Evolutionary conservation across 2,888 invertebrate species (phyloP), one percentile per base, ranked within the genome.

Genomic region (Oscheius sp.): DNA sequence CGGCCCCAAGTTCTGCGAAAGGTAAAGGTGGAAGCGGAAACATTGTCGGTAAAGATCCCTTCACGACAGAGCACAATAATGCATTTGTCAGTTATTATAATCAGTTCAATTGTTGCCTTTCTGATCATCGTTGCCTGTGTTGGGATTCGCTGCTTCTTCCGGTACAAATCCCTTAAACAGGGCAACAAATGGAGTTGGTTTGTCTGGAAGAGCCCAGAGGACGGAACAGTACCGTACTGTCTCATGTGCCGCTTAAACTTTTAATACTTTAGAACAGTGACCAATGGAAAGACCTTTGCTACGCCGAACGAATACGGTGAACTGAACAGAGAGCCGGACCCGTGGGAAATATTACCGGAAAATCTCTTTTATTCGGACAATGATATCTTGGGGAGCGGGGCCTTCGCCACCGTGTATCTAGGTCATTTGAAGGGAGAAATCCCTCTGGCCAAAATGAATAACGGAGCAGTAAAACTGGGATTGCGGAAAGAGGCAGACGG

Each of bases 361-460:
- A 78, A 84, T 59, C 59, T 84, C 13, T 42, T 79, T 0, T 71
- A 84, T 32, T 73, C 77, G 62, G 82, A 84, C 50, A 73, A 80
- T 4, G 77, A 82, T 58, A 72, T 82, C 13, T 76, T 86, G 4
- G 86, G 86, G 21, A 81, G 78, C 51, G 86, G 86, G 37, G 86
- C 86, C 9, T 86, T 86, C 77, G 85, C 86, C 0, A 80, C 81
- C 9, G 85, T 85, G 1, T 86, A 77, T 76, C 78, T 81, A 59
- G 84, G 83, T 62, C 74, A 77, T 29, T 51, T 86, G 10, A 84
- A 79, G 68, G 84, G 85, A 13, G 71, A 72, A 57, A 68, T 60
- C n/a, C 60, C 58, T 1, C 7, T 57, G 37, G 33, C 32, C 47
- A 75, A 59, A 32, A 33, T 55, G 29, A 62, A 47, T 71, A 48